Base-by-base conservation (phyloP, 2,113 vertebrate genomes). In the Pitta sordida region DNA sequence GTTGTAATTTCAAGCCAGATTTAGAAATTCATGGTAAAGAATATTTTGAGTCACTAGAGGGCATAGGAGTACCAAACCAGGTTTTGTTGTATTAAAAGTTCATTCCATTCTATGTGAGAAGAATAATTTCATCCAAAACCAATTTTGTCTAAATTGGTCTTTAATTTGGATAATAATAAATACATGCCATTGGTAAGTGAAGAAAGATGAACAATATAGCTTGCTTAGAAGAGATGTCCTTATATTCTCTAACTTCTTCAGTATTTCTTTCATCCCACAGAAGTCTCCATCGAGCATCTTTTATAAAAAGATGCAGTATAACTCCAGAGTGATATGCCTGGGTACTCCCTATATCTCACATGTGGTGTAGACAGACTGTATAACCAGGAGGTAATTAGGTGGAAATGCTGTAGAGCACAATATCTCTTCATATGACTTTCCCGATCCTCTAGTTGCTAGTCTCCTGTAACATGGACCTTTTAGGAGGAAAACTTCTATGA, bases 41-140 rank as follows among this genome's bases (percentile, higher is more conserved):
- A 48, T 81, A 76, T 85, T 94, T 91, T 90, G 75, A 93, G 91
- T 88, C 93, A 81, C 94, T 95, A 96, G 96, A 94, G 92, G 95
- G 96, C 97, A 91, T 44, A 87, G 80, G 56, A 77, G 89, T 62
- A 94, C 76, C 36, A 86, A 86, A 76, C 9, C 67, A 71, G 10
- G 74, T 84, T 85, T 60, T 91, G 11, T 49, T 88, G 91, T 49
- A 15, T 73, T n/a, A 36, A 13, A 22, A 77, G 64, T 86, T 55
- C 68, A 58, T 90, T 82, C 11, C 16, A 16, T 83, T 92, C 44
- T 43, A 13, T 62, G 18, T 48, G 32, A 83, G 48, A 83, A 76
- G 19, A 74, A 41, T 79, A 36, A 55, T 58, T 87, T 65, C 15
- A 69, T 69, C 80, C 16, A 58, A 46, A 63, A 20, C 1, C 1